Evolutionary conservation across 35 echinoderm and acorn worm genomes (phyloP).

Genomic region (Ptychodera flava): DNA sequence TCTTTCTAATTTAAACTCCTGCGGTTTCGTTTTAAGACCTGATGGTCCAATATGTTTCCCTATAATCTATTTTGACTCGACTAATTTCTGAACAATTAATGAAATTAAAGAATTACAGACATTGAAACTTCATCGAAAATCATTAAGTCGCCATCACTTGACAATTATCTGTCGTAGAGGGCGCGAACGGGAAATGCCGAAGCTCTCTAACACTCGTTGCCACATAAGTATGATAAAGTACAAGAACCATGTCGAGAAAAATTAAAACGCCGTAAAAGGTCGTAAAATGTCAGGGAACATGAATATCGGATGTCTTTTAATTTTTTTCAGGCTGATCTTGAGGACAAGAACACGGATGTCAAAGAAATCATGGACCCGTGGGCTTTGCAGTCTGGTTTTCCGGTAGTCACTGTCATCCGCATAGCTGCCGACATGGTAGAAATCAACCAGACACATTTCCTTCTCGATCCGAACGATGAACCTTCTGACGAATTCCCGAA

Average conservation of each 20-base stretch:
- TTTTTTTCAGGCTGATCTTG: constrained; percentile 42
- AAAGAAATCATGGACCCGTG: constrained; percentile 94
- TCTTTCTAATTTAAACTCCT: too few relatives aligned
- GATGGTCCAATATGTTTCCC: too few relatives aligned
- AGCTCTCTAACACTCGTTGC: too few relatives aligned
- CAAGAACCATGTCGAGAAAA: neutral
- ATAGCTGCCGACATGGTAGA: constrained; percentile 6
- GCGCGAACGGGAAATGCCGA: too few relatives aligned
- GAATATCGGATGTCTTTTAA: neutral
- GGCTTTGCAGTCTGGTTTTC: constrained; percentile 86
- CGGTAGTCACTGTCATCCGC: constrained; percentile 29
- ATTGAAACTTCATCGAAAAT: too few relatives aligned
- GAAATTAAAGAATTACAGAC: too few relatives aligned
- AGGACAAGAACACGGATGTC: constrained; percentile 50
- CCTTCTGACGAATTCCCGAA: constrained; percentile 51
- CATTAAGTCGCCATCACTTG: too few relatives aligned
- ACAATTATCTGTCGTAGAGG: too few relatives aligned
- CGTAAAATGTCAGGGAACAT: neutral
- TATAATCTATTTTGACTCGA: too few relatives aligned
- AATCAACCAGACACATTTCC: constrained; percentile 69
- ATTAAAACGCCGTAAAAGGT: neutral
- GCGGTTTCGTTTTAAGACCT: too few relatives aligned
- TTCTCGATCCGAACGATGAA: constrained; percentile 55
- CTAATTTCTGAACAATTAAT: too few relatives aligned
- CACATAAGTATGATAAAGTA: too few relatives aligned